These are phyloP conservation scores for Caenorhabditis doughertyi DNA, from an alignment of 2,888 invertebrate species.

Conservation along the genomic window DNA sequence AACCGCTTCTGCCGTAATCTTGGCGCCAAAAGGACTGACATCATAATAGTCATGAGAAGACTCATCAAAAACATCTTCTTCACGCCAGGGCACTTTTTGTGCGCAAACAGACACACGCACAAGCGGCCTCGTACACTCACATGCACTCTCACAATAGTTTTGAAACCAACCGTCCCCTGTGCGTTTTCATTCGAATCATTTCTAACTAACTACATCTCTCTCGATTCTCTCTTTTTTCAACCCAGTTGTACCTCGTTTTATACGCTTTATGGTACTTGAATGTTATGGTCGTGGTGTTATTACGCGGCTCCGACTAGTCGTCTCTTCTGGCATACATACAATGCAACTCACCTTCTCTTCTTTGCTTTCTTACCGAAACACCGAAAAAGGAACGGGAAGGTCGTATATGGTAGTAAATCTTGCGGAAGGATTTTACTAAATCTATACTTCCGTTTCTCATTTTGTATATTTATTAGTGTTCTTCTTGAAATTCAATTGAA, in stretches of 20 bases:
- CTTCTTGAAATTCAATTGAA: background rate
- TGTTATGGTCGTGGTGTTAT: conserved; percentile 64
- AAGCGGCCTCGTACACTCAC: conserved; percentile 21
- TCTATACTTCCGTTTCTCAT: conserved; percentile 18
- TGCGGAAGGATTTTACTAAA: conserved; percentile 33
- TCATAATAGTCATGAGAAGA: conserved; percentile 27
- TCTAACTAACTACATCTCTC: conserved; percentile 10
- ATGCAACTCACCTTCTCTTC: conserved; percentile 34
- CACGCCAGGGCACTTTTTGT: conserved; percentile 32
- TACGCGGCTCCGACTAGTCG: conserved; percentile 53
- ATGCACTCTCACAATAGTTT: conserved; percentile 61
- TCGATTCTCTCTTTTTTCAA: background rate
- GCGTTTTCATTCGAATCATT: conserved; percentile 22
- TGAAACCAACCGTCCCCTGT: conserved; percentile 22
- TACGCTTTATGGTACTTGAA: conserved; percentile 66
- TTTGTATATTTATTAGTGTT: background rate
- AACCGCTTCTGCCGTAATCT: no score
- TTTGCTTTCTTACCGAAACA: conserved; percentile 39
- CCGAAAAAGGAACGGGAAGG: conserved; percentile 46
- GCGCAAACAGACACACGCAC: conserved; percentile 49
- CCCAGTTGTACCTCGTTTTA: conserved; percentile 1
- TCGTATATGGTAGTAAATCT: conserved; percentile 60
- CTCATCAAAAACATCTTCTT: conserved; percentile 37
- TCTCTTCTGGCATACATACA: conserved; percentile 48
- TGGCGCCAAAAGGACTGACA: background rate